These are phyloP conservation scores for Gallinago nigripennis DNA, from an alignment of 2,797 vertebrate species.

Conservation along the genomic window DNA sequence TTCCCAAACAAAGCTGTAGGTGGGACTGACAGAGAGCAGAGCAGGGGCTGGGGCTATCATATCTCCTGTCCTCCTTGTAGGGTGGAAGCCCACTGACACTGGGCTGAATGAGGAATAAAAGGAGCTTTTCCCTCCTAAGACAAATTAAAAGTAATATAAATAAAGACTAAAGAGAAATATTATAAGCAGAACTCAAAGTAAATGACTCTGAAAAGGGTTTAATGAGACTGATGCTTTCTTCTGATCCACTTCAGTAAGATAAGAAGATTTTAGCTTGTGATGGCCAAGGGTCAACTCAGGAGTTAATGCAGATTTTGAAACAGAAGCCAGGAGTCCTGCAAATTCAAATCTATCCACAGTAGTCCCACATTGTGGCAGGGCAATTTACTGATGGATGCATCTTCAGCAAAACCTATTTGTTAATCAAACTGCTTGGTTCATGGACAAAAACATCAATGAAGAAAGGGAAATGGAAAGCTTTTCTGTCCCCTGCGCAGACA, in stretches of 20 bases:
- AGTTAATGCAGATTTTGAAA: conserved; percentile 30
- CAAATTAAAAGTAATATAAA: not conserved
- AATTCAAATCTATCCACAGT: not conserved
- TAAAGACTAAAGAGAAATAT: not conserved
- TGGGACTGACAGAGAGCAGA: not conserved
- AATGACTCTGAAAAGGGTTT: not conserved
- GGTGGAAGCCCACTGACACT: not conserved
- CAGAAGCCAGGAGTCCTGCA: not conserved
- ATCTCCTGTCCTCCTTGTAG: not conserved
- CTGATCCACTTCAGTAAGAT: not conserved
- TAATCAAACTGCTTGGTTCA: not conserved
- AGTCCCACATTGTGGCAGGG: not conserved
- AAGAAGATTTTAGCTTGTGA: conserved; percentile 1
- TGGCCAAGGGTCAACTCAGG: not conserved
- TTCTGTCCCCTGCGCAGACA: not conserved
- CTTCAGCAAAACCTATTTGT: not conserved
- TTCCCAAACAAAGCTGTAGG: not conserved
- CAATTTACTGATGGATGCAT: not conserved
- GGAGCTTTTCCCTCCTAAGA: not conserved
- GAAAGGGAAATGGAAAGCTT: not conserved
- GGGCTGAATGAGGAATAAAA: not conserved
- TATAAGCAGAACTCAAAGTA: not conserved
- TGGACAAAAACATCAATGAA: not conserved
- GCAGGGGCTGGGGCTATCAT: not conserved
- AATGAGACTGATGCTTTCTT: not conserved